Percentiles rank a stretch among this genome's conserved stretches.
Evolutionary conservation across 2,888 invertebrate species (phyloP).

Genomic region (Hirtodrosophila alboralis): DNA sequence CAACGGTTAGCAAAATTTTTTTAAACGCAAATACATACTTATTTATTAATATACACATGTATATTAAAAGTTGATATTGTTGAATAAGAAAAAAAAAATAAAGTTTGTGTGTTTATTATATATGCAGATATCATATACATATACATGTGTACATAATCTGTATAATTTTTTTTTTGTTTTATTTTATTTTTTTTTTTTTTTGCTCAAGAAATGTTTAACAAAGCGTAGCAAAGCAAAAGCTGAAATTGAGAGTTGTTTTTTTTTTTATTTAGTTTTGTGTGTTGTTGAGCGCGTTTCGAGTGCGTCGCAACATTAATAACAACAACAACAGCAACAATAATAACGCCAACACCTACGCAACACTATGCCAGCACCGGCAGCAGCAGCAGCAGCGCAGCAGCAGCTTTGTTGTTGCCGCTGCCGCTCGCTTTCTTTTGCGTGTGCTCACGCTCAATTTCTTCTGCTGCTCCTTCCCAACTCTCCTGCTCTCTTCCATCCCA

Average conservation of each 20-base stretch:
- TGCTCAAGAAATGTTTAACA: constrained; percentile 60
- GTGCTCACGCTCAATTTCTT: constrained; percentile 37
- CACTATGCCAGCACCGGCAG: constrained; percentile 35
- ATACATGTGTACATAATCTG: constrained; percentile 9
- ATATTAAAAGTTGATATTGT: constrained; percentile 34
- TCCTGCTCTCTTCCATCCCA: background rate
- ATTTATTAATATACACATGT: constrained; percentile 19
- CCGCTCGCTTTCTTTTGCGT: constrained; percentile 72
- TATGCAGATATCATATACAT: background rate
- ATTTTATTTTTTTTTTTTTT: constrained; percentile 10
- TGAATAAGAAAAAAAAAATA: constrained; percentile 49
- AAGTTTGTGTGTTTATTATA: constrained; percentile 41
- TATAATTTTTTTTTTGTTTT: constrained; percentile 12
- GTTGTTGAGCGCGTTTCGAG: constrained; percentile 28
- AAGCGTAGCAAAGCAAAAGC: constrained; percentile 74
- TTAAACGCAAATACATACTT: constrained; percentile 45
- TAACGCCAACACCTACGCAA: constrained; percentile 63
- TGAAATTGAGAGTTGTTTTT: constrained; percentile 75
- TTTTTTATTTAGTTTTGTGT: constrained; percentile 31
- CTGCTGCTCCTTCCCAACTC: too few relatives aligned
- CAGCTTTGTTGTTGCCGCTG: constrained; percentile 22
- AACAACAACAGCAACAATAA: constrained; percentile 5
- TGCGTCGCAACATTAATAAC: constrained; percentile 29
- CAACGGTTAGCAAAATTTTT: constrained; percentile 57
- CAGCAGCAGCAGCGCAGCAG: constrained; percentile 14